Conservation (phyloP, 2,888 invertebrate species). For the Mystacides longicornis region DNA sequence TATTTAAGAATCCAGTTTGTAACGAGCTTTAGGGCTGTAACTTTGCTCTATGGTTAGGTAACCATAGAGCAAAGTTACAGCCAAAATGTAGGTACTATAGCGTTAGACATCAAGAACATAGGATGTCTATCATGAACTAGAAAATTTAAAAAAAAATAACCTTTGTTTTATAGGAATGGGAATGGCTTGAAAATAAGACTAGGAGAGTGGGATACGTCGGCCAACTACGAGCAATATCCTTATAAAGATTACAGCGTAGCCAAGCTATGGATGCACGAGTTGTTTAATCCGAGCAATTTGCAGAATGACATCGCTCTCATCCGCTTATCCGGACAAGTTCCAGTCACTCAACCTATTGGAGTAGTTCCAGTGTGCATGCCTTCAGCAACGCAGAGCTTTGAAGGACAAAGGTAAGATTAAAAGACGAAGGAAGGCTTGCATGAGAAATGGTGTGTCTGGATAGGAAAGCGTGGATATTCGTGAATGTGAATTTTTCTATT, state of each 20-base stretch:
- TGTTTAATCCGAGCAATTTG: slow-evolving; percentile 63
- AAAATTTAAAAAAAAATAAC: too few species aligned
- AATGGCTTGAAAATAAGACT: slow-evolving; percentile 55
- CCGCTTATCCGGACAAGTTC: slow-evolving; percentile 53
- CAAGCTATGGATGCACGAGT: slow-evolving; percentile 54
- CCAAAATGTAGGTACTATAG: too few species aligned
- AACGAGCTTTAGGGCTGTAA: too few species aligned
- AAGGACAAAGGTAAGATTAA: slow-evolving; percentile 45
- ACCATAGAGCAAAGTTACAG: too few species aligned
- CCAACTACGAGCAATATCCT: slow-evolving; percentile 56
- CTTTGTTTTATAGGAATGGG: slow-evolving; percentile 26
- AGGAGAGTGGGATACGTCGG: slow-evolving; percentile 69
- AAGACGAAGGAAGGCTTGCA: too few species aligned
- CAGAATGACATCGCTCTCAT: slow-evolving; percentile 78
- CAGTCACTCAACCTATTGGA: slow-evolving; percentile 33
- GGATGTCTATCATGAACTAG: too few species aligned
- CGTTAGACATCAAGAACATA: too few species aligned
- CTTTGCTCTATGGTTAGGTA: too few species aligned
- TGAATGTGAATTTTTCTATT: too few species aligned
- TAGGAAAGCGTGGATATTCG: too few species aligned
- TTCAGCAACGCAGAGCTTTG: slow-evolving; percentile 36
- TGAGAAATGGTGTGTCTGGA: too few species aligned
- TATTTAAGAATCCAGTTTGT: too few species aligned
- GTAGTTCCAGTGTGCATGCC: slow-evolving; percentile 59
- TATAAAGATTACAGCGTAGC: slow-evolving; percentile 54